phyloP scores from a whole-genome alignment of 2,797 vertebrate species.

The Rallus crepitans region DNA sequence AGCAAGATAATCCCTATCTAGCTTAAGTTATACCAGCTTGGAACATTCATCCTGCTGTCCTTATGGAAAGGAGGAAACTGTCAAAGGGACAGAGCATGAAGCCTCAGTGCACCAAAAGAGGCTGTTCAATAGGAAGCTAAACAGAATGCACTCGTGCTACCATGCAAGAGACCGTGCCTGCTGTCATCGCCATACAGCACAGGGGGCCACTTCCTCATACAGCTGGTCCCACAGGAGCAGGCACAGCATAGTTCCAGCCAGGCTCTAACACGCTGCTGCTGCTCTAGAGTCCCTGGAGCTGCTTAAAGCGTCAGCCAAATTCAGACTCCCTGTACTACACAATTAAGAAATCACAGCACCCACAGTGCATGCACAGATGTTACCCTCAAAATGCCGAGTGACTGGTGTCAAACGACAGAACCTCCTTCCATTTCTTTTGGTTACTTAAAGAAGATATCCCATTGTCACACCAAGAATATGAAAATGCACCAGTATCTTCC shows the following conservation, averaged over 20 bases:
- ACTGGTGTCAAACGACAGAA: background rate
- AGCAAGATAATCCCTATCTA: background rate
- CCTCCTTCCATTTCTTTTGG: background rate
- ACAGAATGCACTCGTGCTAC: background rate
- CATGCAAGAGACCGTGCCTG: background rate
- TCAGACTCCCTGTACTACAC: background rate
- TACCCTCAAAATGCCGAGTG: background rate
- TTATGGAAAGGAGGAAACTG: background rate
- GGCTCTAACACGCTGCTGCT: background rate
- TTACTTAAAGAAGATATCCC: background rate
- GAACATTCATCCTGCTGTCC: background rate
- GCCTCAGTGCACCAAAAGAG: background rate
- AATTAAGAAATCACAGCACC: background rate
- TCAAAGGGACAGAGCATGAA: background rate
- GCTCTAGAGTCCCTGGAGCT: background rate
- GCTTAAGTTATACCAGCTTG: background rate
- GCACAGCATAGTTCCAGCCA: background rate
- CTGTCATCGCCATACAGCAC: background rate
- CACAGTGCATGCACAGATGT: background rate
- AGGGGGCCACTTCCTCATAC: accelerated
- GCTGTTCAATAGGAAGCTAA: background rate
- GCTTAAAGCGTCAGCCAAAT: background rate
- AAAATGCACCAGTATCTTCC: background rate
- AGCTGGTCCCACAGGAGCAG: background rate
- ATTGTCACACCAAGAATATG: background rate